These are phyloP conservation scores for Gari tellinella DNA, from an alignment of 2,888 invertebrate species.

Conservation along the genomic window DNA sequence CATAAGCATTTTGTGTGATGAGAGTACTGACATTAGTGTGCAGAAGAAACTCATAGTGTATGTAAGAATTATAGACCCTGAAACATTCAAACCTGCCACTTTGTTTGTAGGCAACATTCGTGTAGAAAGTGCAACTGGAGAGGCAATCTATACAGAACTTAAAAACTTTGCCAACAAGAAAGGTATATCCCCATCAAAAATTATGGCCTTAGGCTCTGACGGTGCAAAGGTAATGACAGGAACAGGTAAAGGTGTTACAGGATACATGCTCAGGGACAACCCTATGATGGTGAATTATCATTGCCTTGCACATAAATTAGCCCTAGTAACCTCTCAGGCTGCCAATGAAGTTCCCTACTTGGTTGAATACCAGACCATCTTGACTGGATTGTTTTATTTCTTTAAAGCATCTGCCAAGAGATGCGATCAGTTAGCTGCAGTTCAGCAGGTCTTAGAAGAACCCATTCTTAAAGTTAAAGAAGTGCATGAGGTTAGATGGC, in stretches of 20 bases:
- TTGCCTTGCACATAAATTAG: conserved; percentile 20
- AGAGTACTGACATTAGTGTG: conserved; percentile 26
- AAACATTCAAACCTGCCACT: conserved; percentile 9
- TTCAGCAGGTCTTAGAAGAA: conserved; percentile 24
- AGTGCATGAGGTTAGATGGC: conserved; percentile 35
- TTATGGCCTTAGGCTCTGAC: conserved; percentile 20
- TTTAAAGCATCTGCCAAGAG: conserved; percentile 20
- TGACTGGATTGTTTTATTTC: conserved; percentile 25
- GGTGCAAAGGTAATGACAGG: conserved; percentile 28
- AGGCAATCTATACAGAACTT: conserved; percentile 20
- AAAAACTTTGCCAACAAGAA: background rate
- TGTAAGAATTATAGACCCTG: conserved; percentile 16
- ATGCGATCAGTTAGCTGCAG: background rate
- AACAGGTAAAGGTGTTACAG: conserved; percentile 21
- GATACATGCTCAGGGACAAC: conserved; percentile 14
- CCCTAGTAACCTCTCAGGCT: conserved; percentile 18
- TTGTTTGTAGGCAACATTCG: conserved; percentile 14
- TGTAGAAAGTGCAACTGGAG: conserved; percentile 25
- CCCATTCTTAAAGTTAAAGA: conserved; percentile 31
- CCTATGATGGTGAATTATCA: conserved; percentile 24
- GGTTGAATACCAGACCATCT: conserved; percentile 13
- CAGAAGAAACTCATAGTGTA: conserved; percentile 31
- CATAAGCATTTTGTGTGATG: conserved; percentile 19
- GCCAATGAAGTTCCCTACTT: conserved; percentile 15
- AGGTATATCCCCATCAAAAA: conserved; percentile 6